Percentiles rank a stretch among this genome's conserved stretches.
phyloP scores from a whole-genome alignment of 1,140 invertebrate genomes.

The Arion vulgaris region DNA sequence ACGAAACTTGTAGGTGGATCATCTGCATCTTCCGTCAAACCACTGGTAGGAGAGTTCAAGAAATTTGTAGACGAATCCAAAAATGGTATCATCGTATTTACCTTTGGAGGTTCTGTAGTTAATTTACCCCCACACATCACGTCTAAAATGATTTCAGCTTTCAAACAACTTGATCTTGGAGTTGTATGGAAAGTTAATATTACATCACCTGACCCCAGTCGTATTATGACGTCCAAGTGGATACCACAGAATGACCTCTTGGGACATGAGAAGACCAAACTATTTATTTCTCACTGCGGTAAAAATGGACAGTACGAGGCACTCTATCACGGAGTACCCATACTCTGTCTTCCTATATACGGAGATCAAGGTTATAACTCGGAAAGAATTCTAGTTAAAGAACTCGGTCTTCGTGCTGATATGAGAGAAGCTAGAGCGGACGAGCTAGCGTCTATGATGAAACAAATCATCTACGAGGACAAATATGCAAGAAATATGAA shows the following conservation, averaged over 20 bases:
- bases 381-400: slow-evolving; percentile 37
- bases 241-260: slow-evolving; percentile 46
- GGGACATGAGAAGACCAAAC: slow-evolving; percentile 40
- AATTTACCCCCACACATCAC: slow-evolving; percentile 24
- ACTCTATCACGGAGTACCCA: slow-evolving; percentile 55
- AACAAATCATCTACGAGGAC: slow-evolving; percentile 33
- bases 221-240: slow-evolving; percentile 35
- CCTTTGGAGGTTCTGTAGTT: slow-evolving; percentile 44
- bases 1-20: slow-evolving; percentile 51
- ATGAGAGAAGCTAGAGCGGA: slow-evolving; percentile 31
- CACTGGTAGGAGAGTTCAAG: slow-evolving; percentile 28
- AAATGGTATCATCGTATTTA: slow-evolving; percentile 47
- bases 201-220: slow-evolving; percentile 14
- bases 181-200: slow-evolving; percentile 36
- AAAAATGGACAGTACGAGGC: slow-evolving; percentile 57
- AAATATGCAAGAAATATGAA: slow-evolving; percentile 26
- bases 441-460: slow-evolving; percentile 23
- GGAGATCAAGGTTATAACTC: slow-evolving; percentile 48
- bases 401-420: slow-evolving; percentile 33
- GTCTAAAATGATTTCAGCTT: slow-evolving; percentile 37
- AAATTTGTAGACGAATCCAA: slow-evolving; percentile 35
- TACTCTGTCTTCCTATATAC: slow-evolving; percentile 79
- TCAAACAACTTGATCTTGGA: slow-evolving; percentile 26
- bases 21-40: slow-evolving; percentile 32
- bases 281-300: slow-evolving; percentile 60